These are phyloP conservation scores for Schizopygopsis malacanthus DNA, from an alignment of 2,797 vertebrate genomes.

Conservation along the genomic window DNA sequence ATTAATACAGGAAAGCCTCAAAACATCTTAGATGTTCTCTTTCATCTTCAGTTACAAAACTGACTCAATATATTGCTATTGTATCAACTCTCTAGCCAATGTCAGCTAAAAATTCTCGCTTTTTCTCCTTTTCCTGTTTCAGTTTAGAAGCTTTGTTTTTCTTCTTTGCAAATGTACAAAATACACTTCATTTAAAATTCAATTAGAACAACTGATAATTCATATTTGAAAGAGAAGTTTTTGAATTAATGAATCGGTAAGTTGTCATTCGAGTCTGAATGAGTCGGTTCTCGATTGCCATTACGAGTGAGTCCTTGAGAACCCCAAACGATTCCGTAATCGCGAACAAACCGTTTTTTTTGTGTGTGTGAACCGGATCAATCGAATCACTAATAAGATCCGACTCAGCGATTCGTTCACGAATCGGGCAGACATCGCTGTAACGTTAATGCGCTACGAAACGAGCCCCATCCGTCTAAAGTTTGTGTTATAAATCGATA, in stretches of 20 bases:
- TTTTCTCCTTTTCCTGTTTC: background rate
- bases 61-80: background rate
- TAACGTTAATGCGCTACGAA: constrained; percentile 23
- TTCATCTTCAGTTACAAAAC: background rate
- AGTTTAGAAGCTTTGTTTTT: background rate
- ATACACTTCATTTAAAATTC: background rate
- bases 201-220: background rate
- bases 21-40: background rate
- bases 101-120: background rate
- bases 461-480: constrained; percentile 17
- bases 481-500: constrained; percentile 19
- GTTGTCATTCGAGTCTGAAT: background rate
- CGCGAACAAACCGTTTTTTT: background rate
- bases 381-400: background rate
- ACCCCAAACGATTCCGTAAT: background rate
- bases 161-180: too few species aligned
- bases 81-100: background rate
- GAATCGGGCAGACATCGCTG: background rate
- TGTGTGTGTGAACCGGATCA: background rate
- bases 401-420: constrained; percentile 16
- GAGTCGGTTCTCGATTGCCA: background rate
- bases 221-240: background rate
- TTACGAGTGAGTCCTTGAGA: background rate
- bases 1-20: background rate
- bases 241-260: background rate